Conservation (phyloP, 2,797 vertebrate genomes). For the Sphenodon punctatus region DNA sequence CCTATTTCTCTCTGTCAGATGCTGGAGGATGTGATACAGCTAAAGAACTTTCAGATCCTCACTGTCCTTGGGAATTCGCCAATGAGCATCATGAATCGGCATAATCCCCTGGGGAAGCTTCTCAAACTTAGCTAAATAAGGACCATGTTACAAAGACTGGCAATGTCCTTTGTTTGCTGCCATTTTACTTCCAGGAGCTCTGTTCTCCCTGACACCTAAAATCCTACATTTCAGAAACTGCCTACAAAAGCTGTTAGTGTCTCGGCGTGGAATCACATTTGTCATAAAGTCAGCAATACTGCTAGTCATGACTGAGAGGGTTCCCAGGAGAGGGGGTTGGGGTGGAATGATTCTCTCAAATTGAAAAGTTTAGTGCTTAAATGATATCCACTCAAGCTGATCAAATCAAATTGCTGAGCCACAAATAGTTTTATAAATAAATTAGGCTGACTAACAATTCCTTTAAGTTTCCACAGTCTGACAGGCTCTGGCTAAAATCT, state of each 20-base stretch:
- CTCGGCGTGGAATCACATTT: background rate
- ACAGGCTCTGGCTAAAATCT: conserved; percentile 6
- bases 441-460: background rate
- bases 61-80: background rate
- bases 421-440: conserved; percentile 22
- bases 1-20: too few relatives aligned
- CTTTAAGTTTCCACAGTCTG: background rate
- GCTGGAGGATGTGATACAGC: too few relatives aligned
- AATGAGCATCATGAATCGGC: background rate
- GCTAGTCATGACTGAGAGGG: background rate
- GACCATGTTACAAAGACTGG: rapidly evolving
- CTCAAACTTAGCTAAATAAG: background rate
- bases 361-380: conserved; percentile 5
- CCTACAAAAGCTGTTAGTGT: background rate
- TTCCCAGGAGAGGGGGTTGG: background rate
- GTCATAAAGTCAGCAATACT: background rate
- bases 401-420: conserved; percentile 26
- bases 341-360: background rate
- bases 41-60: background rate
- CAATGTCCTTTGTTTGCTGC: conserved; percentile 1
- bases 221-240: background rate
- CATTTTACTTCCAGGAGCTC: conserved; percentile 5
- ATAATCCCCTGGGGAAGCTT: background rate
- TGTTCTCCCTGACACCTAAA: conserved; percentile 14
- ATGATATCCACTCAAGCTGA: background rate